These are phyloP conservation scores for Danaus plexippus DNA, from an alignment of 1,140 invertebrate species.

Conservation along the genomic window DNA sequence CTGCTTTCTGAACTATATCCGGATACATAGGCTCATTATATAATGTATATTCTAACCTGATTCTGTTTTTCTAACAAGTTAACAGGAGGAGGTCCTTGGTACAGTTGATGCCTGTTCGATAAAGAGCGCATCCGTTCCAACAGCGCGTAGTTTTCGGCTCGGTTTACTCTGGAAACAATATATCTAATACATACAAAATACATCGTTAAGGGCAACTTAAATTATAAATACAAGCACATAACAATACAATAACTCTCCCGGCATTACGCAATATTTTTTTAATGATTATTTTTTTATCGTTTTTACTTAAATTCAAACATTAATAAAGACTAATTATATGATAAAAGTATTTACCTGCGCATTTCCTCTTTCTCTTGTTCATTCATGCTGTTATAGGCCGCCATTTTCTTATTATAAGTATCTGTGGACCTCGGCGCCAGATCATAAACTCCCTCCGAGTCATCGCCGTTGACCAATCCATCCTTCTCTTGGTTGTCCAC, in stretches of 20 bases:
- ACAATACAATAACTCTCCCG: no score
- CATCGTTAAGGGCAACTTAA: no score
- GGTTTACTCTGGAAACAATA: slow-evolving; percentile 48
- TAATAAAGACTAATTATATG: not conserved
- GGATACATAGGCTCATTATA: no score
- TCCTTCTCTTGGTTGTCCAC: slow-evolving; percentile 37
- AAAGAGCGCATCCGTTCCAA: slow-evolving; percentile 58
- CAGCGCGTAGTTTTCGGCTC: slow-evolving; percentile 63
- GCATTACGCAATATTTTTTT: no score
- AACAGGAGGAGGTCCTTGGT: slow-evolving; percentile 70
- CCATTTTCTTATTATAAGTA: slow-evolving; percentile 63
- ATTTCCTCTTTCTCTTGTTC: slow-evolving; percentile 62
- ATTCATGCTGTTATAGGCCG: slow-evolving; percentile 60
- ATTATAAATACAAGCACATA: no score
- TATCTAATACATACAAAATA: not conserved
- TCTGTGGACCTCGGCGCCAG: slow-evolving; percentile 52
- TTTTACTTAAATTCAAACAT: no score
- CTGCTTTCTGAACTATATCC: no score
- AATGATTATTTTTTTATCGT: no score
- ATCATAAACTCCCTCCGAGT: slow-evolving; percentile 60
- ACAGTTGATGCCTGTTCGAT: slow-evolving; percentile 47
- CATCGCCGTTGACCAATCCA: slow-evolving; percentile 52
- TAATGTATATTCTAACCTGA: slow-evolving; percentile 70
- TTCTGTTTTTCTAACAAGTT: slow-evolving; percentile 83
- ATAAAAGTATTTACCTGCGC: slow-evolving; percentile 36